Evolutionary conservation across 2,888 invertebrate species (phyloP), one percentile per base, ranked within the genome.

Genomic region (Linhomoeus sp.): DNA sequence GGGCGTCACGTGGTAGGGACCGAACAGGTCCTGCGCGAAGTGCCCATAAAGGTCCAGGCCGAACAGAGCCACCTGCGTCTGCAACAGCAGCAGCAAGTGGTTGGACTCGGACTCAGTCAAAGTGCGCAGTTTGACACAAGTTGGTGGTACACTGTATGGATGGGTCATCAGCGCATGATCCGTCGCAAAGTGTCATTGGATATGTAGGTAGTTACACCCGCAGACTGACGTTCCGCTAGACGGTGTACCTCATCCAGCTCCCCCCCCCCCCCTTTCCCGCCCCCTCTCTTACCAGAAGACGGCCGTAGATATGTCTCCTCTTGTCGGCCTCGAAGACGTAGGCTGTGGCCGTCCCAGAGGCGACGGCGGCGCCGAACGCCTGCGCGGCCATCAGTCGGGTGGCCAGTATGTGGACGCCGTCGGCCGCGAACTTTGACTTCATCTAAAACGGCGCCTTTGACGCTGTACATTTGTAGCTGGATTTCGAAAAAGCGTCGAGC

Each of bases 21-120:
- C 44, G 51, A 54, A 55, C 24, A 55, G 37, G 40, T 49, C 46
- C 19, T 48, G 24, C 25, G 37, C 42, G 37, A 53, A 55, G 37
- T 53, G 53, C 24, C 52, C 51, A 47, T 46, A 52, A 20, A 50
- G 33, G 43, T 51, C 48, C n/a, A 51, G 41, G 2, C 25, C n/a
- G 45, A 59, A 58, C 23, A 56, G 43, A 15, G 56, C 40, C 17
- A 51, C 51, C 53, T 62, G 62, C 1, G 56, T 54, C 60, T 61
- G 51, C 45, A 55, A 5, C 38, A 5, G 20, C 3, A 20, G 38
- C 38, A n/a, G n/a, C n/a, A n/a, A n/a, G n/a, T n/a, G n/a, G n/a
- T n/a, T n/a, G n/a, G n/a, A n/a, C n/a, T n/a, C n/a, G n/a, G n/a
- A n/a, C n/a, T n/a, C n/a, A n/a, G n/a, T n/a, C n/a, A n/a, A n/a